Percentiles rank a stretch among this genome's conserved stretches.
phyloP scores from a whole-genome alignment of 2,113 vertebrate species.

The Solea solea region DNA sequence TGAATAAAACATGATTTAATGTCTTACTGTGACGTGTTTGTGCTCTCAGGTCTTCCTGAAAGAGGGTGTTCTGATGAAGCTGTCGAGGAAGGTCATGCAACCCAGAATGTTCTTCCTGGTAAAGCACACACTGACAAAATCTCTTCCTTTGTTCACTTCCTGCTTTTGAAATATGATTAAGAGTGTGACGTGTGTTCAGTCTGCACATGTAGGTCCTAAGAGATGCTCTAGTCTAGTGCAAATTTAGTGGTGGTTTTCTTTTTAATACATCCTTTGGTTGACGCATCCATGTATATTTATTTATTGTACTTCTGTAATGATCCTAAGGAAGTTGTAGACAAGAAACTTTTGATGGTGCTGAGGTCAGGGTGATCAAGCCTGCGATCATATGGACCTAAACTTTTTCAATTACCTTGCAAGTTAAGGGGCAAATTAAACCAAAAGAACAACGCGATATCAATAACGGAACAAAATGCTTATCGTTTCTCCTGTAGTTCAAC shows the following conservation, averaged over 20 bases:
- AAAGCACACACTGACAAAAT: slow-evolving; percentile 43
- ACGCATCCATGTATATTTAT: not conserved
- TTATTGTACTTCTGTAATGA: too few species aligned
- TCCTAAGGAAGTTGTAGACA: too few species aligned
- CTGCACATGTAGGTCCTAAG: not conserved
- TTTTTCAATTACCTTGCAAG: too few species aligned
- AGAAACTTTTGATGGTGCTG: too few species aligned
- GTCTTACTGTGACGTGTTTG: not conserved
- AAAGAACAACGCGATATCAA: too few species aligned
- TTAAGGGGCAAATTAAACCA: too few species aligned
- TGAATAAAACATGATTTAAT: not conserved
- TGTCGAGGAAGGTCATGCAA: slow-evolving; percentile 97
- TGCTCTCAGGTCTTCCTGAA: slow-evolving; percentile 90
- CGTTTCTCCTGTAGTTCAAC: slow-evolving; percentile 86
- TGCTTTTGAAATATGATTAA: not conserved
- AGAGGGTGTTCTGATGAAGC: slow-evolving; percentile 95
- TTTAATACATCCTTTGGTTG: not conserved
- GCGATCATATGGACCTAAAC: too few species aligned
- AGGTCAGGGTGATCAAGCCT: too few species aligned
- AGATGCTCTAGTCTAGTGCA: not conserved
- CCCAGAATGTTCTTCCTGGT: slow-evolving; percentile 98
- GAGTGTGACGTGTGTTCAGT: too few species aligned
- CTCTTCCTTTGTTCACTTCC: not conserved
- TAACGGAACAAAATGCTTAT: not conserved
- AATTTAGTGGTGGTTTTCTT: not conserved